These are phyloP conservation scores for Onychostruthus taczanowskii DNA, from an alignment of 2,113 vertebrate genomes.

Conservation along the genomic window DNA sequence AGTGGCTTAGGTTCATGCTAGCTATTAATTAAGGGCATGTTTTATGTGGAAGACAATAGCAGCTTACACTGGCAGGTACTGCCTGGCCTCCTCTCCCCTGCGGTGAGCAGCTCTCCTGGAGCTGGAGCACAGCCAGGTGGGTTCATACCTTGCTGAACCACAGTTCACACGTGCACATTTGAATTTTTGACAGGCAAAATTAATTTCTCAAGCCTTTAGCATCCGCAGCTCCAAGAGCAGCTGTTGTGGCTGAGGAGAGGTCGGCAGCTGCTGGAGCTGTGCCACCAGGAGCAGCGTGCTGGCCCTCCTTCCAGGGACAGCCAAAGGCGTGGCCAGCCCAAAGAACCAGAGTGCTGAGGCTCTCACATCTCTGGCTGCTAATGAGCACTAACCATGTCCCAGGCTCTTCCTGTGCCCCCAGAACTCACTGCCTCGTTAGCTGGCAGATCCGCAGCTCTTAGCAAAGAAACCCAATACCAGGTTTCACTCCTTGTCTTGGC, in stretches of 20 bases:
- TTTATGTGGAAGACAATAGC: slow-evolving; percentile 36
- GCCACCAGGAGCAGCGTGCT: background rate
- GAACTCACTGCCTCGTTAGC: slow-evolving; percentile 24
- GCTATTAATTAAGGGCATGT: slow-evolving; percentile 51
- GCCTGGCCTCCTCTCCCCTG: background rate
- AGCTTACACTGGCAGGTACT: background rate
- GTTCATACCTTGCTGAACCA: slow-evolving; percentile 38
- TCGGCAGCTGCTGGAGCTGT: background rate
- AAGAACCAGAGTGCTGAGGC: background rate
- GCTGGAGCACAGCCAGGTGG: slow-evolving; percentile 17
- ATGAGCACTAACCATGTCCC: background rate
- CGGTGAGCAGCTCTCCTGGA: background rate
- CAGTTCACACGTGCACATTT: background rate
- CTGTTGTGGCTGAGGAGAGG: slow-evolving; percentile 2
- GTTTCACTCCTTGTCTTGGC: background rate
- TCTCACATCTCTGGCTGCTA: background rate
- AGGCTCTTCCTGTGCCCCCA: background rate
- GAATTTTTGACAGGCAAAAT: slow-evolving; percentile 68
- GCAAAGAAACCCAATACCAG: background rate
- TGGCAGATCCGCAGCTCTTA: background rate
- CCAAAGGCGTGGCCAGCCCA: background rate
- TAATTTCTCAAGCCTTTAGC: slow-evolving; percentile 68
- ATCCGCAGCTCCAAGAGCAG: slow-evolving; percentile 23
- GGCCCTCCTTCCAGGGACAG: background rate
- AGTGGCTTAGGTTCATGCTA: slow-evolving; percentile 29